Percentiles rank a stretch among this genome's conserved stretches.
Conservation (phyloP, 2,888 invertebrate species). For the Aphidius colemani region DNA sequence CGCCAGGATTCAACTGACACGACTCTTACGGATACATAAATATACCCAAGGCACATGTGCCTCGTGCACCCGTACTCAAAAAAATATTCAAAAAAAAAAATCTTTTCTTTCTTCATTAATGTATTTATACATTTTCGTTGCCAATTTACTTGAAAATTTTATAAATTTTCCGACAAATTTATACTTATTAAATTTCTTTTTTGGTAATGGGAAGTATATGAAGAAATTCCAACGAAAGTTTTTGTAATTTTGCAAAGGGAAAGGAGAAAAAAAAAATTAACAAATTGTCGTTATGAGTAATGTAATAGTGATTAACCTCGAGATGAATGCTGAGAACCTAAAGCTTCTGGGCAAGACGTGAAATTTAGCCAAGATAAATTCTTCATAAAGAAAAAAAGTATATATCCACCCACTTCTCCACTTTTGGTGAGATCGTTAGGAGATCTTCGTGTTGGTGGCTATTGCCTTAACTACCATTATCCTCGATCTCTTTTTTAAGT, state of each 20-base stretch:
- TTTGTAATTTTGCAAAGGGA: constrained; percentile 4
- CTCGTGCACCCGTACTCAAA: no score
- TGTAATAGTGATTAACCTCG: constrained; percentile 6
- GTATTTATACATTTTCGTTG: background rate
- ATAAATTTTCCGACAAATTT: no score
- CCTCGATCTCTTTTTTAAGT: constrained; percentile 4
- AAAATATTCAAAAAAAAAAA: no score
- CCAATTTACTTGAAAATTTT: background rate
- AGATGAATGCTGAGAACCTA: constrained; percentile 8
- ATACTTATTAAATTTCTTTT: background rate
- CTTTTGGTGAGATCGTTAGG: constrained; percentile 9
- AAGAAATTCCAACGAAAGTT: background rate
- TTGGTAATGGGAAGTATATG: background rate
- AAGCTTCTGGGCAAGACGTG: constrained; percentile 16
- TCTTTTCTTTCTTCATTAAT: no score
- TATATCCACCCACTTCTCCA: constrained; percentile 2
- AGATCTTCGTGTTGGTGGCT: background rate
- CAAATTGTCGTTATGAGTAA: constrained; percentile 24
- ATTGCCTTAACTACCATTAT: constrained; percentile 15
- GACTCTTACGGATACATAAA: constrained; percentile 53
- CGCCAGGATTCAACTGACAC: constrained; percentile 56
- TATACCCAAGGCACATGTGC: constrained; percentile 38
- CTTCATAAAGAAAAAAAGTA: constrained; percentile 4
- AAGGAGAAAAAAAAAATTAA: constrained; percentile 17
- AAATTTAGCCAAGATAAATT: background rate